Percentiles rank a stretch among this genome's conserved stretches.
phyloP scores from a whole-genome alignment of 1,140 invertebrate genomes.

The Pomacea maculata region DNA sequence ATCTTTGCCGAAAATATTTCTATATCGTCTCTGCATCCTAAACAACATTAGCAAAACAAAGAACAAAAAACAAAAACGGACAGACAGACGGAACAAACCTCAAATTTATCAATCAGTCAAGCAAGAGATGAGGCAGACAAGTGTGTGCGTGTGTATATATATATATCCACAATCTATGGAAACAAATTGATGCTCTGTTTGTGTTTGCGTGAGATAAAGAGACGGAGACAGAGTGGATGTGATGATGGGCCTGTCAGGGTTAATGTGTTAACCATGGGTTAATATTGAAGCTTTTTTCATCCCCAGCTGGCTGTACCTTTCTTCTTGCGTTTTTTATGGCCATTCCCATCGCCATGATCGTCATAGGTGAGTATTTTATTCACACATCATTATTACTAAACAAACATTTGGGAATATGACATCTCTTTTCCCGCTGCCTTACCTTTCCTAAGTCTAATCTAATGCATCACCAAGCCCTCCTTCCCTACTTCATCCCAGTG shows the following conservation, averaged over 20 bases:
- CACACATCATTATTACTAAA: too few species aligned
- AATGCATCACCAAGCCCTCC: too few species aligned
- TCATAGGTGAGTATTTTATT: conserved; percentile 67
- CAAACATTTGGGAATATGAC: too few species aligned
- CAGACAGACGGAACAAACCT: background rate
- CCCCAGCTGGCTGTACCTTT: conserved; percentile 74
- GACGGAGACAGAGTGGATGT: background rate
- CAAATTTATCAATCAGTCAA: too few species aligned
- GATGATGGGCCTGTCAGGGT: background rate
- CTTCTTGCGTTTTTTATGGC: conserved; percentile 72
- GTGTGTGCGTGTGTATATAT: too few species aligned
- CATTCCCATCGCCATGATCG: conserved; percentile 74
- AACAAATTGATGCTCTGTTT: background rate
- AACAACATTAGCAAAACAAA: too few species aligned
- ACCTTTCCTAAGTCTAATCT: too few species aligned
- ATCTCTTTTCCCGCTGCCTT: too few species aligned
- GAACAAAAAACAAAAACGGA: too few species aligned
- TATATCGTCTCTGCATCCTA: background rate
- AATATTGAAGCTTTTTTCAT: conserved; percentile 18
- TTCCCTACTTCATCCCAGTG: too few species aligned
- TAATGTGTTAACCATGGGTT: background rate
- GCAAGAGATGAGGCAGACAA: too few species aligned
- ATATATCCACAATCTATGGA: too few species aligned
- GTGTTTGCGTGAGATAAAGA: background rate
- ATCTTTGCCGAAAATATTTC: background rate